These are phyloP conservation scores for Alfaro cultratus DNA, from an alignment of 2,797 vertebrate genomes.

Conservation along the genomic window DNA sequence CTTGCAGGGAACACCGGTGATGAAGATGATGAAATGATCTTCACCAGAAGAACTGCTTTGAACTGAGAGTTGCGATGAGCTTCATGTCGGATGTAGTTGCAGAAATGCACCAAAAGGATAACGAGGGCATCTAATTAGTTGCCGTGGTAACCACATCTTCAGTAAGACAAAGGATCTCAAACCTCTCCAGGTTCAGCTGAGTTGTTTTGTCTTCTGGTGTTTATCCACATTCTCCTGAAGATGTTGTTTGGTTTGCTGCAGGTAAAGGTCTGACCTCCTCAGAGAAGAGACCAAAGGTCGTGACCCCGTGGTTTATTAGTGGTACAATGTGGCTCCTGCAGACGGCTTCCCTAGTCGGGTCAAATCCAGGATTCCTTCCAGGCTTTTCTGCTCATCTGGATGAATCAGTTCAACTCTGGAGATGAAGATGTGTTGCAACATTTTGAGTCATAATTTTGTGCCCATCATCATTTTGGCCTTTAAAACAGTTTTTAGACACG, in stretches of 20 bases:
- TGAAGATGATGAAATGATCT: not conserved
- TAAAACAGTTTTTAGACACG: too few relatives aligned
- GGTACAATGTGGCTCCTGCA: not conserved
- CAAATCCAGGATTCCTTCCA: not conserved
- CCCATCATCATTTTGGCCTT: too few relatives aligned
- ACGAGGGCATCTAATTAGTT: not conserved
- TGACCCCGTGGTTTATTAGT: not conserved
- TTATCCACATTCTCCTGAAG: not conserved
- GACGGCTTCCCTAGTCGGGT: not conserved
- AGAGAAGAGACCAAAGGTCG: not conserved
- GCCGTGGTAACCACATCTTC: not conserved
- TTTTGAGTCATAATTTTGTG: not conserved
- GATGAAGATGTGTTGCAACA: not conserved
- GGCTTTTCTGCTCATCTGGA: not conserved
- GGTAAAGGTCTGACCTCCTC: not conserved
- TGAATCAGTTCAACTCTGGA: not conserved
- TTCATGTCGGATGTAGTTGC: not conserved
- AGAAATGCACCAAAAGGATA: not conserved
- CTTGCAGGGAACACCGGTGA: not conserved
- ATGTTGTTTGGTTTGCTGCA: constrained; percentile 1
- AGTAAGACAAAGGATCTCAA: not conserved
- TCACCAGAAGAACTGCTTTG: not conserved
- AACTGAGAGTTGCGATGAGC: not conserved
- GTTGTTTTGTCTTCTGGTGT: not conserved
- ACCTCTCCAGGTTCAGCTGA: not conserved